phyloP scores from a whole-genome alignment of 1,140 invertebrate species.

The Panagrolaimus sp. region DNA sequence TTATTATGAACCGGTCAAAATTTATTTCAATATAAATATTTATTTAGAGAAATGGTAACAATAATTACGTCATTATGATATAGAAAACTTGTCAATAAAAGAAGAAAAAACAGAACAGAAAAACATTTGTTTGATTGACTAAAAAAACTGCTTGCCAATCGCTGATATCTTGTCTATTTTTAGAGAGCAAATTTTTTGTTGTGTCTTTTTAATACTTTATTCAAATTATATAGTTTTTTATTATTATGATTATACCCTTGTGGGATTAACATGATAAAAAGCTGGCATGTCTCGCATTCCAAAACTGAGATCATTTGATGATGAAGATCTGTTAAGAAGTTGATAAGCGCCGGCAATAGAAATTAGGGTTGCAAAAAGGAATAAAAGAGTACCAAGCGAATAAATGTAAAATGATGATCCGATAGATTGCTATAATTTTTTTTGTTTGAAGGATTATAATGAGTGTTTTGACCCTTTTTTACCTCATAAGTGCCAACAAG shows the following conservation, averaged over 20 bases:
- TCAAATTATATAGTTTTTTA: too few relatives aligned
- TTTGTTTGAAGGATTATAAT: neutral
- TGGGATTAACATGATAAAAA: neutral
- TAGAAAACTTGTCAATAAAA: too few relatives aligned
- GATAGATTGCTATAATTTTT: slow-evolving; percentile 47
- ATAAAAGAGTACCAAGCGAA: slow-evolving; percentile 35
- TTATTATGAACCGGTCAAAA: too few relatives aligned
- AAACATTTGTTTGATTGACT: too few relatives aligned
- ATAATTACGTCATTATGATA: too few relatives aligned
- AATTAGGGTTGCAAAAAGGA: slow-evolving; percentile 52
- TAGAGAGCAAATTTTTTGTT: too few relatives aligned
- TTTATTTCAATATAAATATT: too few relatives aligned
- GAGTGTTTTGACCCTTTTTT: neutral
- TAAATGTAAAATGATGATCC: slow-evolving; percentile 54
- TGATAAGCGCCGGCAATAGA: slow-evolving; percentile 45
- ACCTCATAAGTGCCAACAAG: slow-evolving; percentile 48
- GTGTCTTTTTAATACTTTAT: too few relatives aligned
- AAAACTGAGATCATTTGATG: slow-evolving; percentile 7
- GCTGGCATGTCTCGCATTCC: slow-evolving; percentile 5
- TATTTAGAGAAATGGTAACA: too few relatives aligned
- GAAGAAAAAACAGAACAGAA: too few relatives aligned
- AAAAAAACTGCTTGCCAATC: too few relatives aligned
- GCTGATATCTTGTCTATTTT: too few relatives aligned
- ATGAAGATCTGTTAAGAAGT: slow-evolving; percentile 20
- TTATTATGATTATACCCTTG: neutral